These are phyloP conservation scores for Artibeus jamaicensis DNA, from an alignment of 2,797 vertebrate genomes.

Conservation along the genomic window DNA sequence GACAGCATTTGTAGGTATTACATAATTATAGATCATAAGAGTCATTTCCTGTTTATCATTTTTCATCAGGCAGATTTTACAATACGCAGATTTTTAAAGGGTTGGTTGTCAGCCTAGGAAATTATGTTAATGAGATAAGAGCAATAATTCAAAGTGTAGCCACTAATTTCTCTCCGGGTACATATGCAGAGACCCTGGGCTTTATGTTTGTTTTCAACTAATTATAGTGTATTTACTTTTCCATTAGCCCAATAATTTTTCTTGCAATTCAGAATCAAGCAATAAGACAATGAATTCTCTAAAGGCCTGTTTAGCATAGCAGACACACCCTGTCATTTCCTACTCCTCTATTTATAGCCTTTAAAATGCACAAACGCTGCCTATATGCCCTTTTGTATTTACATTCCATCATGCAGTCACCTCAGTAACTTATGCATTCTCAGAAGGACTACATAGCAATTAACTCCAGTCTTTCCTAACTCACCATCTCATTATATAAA, in stretches of 20 bases:
- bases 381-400: slow-evolving; percentile 41
- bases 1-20: not conserved
- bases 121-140: slow-evolving; percentile 57
- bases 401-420: slow-evolving; percentile 35
- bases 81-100: slow-evolving; percentile 20
- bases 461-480: slow-evolving; percentile 51
- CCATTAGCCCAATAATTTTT: slow-evolving; percentile 72
- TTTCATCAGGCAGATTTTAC: slow-evolving; percentile 6
- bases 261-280: slow-evolving; percentile 69
- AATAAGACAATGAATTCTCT: slow-evolving; percentile 63
- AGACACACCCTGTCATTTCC: slow-evolving; percentile 39
- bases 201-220: slow-evolving; percentile 54
- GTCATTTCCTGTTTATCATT: slow-evolving; percentile 29
- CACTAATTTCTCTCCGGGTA: slow-evolving; percentile 64
- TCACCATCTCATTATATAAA: slow-evolving; percentile 67
- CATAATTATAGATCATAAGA: not conserved
- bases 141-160: slow-evolving; percentile 61
- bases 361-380: slow-evolving; percentile 56
- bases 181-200: slow-evolving; percentile 29
- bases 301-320: slow-evolving; percentile 66
- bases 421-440: slow-evolving; percentile 61
- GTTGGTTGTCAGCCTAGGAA: slow-evolving; percentile 37
- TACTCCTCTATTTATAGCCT: slow-evolving; percentile 58
- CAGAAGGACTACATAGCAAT: slow-evolving; percentile 68
- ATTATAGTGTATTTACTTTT: slow-evolving; percentile 71